Conservation (phyloP, 2,113 vertebrate genomes). For the Archilochus colubris region DNA sequence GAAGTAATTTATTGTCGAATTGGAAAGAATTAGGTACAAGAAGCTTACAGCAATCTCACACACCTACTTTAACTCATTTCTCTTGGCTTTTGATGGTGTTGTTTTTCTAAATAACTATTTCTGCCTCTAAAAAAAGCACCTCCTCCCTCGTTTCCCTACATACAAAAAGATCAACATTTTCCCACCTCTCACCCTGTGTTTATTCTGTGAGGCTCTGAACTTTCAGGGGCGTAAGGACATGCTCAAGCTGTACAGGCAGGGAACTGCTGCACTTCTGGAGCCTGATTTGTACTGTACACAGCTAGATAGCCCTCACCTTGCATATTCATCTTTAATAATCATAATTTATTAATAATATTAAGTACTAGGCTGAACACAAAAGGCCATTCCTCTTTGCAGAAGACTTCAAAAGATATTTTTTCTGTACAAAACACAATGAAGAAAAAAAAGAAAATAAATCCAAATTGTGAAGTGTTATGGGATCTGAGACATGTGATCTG, state of each 20-base stretch:
- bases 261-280: background rate
- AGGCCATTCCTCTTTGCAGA: background rate
- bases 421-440: background rate
- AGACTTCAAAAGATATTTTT: background rate
- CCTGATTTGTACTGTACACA: background rate
- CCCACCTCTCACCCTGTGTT: background rate
- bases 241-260: background rate
- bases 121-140: background rate
- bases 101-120: background rate
- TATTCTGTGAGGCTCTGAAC: background rate
- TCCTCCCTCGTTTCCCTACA: background rate
- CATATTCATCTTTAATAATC: constrained; percentile 36
- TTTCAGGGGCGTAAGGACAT: background rate
- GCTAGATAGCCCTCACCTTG: background rate
- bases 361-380: background rate
- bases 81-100: background rate
- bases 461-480: background rate
- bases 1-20: background rate
- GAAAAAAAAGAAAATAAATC: background rate
- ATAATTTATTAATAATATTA: background rate
- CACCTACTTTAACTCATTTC: background rate
- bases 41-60: background rate
- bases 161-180: background rate
- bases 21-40: background rate
- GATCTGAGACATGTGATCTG: background rate